Evolutionary conservation across 2,797 vertebrate species (phyloP).

Genomic region (Manis crassicaudata): DNA sequence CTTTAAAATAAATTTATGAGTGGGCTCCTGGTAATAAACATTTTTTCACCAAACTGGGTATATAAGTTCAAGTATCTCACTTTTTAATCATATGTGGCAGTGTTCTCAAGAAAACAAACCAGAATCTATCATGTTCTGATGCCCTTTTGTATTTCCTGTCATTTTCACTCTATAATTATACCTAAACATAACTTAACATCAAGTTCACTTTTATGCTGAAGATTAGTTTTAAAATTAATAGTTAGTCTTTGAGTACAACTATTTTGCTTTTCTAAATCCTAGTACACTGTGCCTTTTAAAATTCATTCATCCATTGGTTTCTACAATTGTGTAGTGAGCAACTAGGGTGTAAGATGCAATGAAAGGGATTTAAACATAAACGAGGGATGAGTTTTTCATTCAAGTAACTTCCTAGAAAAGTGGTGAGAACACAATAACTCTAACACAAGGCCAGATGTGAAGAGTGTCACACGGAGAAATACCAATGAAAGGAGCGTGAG

Average conservation of each 20-base stretch:
- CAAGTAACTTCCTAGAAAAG: background rate
- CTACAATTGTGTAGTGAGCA: background rate
- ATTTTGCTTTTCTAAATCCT: background rate
- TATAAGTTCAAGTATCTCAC: background rate
- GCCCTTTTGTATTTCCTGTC: background rate
- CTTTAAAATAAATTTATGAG: background rate
- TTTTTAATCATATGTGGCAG: background rate
- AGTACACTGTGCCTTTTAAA: background rate
- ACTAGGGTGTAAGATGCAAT: background rate
- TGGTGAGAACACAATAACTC: background rate
- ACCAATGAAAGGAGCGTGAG: background rate
- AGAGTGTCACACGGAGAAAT: background rate
- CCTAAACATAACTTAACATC: background rate
- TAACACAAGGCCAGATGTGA: background rate
- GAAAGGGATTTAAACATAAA: background rate
- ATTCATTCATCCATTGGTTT: background rate
- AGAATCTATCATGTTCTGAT: background rate
- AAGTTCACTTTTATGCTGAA: conserved; percentile 17
- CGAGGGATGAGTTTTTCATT: background rate
- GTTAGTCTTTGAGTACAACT: background rate
- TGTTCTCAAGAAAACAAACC: background rate
- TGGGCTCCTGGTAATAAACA: background rate
- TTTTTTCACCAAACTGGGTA: background rate
- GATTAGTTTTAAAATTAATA: conserved; percentile 45
- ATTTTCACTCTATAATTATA: background rate